Evolutionary conservation across 2,797 vertebrate genomes (phyloP), one percentile per base, ranked within the genome.

Genomic region (Masticophis lateralis): DNA sequence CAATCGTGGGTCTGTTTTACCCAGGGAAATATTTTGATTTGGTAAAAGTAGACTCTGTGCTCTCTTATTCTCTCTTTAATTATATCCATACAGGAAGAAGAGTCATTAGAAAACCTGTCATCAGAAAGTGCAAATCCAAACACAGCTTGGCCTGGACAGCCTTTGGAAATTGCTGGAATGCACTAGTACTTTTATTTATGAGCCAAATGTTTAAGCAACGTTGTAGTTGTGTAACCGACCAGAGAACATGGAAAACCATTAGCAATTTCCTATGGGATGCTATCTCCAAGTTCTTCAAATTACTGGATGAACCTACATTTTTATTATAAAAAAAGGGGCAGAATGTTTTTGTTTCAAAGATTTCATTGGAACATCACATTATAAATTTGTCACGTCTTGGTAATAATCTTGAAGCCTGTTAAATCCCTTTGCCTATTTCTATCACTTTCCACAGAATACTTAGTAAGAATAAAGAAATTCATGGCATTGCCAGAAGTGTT

Each of bases 11-110:
- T 43, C 28, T 66, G 43, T 57, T 92, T 89, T 47, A 79, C 37
- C 43, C 37, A 91, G 27, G 59, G 90, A 91, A 92, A 89, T 91
- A 92, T 91, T 91, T 86, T 91, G 59, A 88, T 66, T 91, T 89
- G 59, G 87, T 87, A 69, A 87, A 94, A 91, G 20, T 60, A n/a
- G 61, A 57, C 66, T 91, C 13, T 51, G 22, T 69, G 53, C 16
- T 94, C 87, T 89, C 55, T 43, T 89, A 55, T 93, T 89, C 32
- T 83, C 28, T 88, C 22, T 91, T 91, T 92, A 94, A 94, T 91
- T 86, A 87, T 55, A 47, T 47, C 87, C 55, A 69, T 74, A 74
- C 37, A 92, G 37, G 69, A 94, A 88, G 55, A 86, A 28, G 37
- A 91, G 86, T 57, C 66, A 66, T 91, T 69, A 91, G 37, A 89